These are phyloP conservation scores for Aethina tumida DNA, from an alignment of 1,140 invertebrate species.

Conservation along the genomic window DNA sequence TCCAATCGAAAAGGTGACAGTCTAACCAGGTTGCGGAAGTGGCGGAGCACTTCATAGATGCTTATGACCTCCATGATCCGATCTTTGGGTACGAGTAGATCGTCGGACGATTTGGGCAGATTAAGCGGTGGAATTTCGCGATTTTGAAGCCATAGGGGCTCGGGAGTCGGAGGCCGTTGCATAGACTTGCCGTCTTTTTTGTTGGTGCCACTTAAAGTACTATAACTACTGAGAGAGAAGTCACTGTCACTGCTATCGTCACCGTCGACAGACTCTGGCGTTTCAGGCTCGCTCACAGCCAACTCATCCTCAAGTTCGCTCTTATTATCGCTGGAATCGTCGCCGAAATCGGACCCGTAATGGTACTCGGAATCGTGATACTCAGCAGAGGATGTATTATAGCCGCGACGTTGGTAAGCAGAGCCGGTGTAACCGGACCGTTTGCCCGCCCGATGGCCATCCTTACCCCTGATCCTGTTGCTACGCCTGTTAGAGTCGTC, in stretches of 20 bases:
- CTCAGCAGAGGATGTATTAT: slow-evolving; percentile 60
- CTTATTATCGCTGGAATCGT: slow-evolving; percentile 69
- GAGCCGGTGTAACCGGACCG: slow-evolving; percentile 50
- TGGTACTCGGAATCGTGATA: slow-evolving; percentile 79
- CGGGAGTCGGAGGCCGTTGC: slow-evolving; percentile 66
- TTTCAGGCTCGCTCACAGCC: slow-evolving; percentile 51
- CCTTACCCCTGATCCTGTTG: slow-evolving; percentile 43
- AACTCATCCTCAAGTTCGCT: slow-evolving; percentile 65
- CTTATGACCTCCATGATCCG: slow-evolving; percentile 69
- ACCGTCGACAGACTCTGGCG: slow-evolving; percentile 52
- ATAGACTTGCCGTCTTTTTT: slow-evolving; percentile 38
- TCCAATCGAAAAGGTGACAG: slow-evolving; percentile 92
- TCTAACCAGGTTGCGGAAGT: slow-evolving; percentile 81
- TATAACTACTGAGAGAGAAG: slow-evolving; percentile 70
- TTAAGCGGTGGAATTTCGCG: slow-evolving; percentile 64
- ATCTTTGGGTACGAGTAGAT: slow-evolving; percentile 72
- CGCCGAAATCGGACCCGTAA: slow-evolving; percentile 82
- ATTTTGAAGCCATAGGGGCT: slow-evolving; percentile 78
- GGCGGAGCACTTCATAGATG: slow-evolving; percentile 89
- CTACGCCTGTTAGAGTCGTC: slow-evolving; percentile 56
- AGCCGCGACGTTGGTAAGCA: slow-evolving; percentile 53
- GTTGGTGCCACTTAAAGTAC: slow-evolving; percentile 55
- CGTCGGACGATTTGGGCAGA: slow-evolving; percentile 82
- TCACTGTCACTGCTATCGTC: slow-evolving; percentile 71
- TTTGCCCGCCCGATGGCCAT: slow-evolving; percentile 42